A percentile compares a stretch with the other conserved stretches of the same genome.
Conservation (phyloP, 2,797 vertebrate species). For the Microctenopoma steveboyesi region DNA sequence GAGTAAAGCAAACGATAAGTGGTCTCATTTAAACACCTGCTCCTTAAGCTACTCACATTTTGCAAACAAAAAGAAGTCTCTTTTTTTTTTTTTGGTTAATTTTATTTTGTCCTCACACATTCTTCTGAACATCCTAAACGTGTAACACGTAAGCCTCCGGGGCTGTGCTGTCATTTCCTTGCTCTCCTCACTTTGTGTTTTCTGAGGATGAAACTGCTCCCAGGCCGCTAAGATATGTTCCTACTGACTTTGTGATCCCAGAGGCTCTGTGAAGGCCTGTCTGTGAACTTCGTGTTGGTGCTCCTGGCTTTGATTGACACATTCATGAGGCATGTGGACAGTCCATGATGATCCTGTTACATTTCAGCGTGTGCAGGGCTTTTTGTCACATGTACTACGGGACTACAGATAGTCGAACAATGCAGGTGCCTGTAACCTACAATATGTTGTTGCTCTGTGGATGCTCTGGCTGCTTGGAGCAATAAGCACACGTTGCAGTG, state of each 20-base stretch:
- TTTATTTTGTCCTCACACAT: too few relatives aligned
- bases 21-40: constrained; percentile 1
- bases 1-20: too few relatives aligned
- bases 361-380: neutral
- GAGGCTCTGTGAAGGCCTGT: neutral
- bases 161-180: neutral
- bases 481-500: neutral
- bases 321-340: constrained; percentile 25
- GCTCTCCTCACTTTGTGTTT: neutral
- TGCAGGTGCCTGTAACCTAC: constrained; percentile 2
- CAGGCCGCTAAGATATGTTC: constrained; percentile 3
- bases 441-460: constrained; percentile 3
- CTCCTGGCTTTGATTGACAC: constrained; percentile 32
- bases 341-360: constrained; percentile 21
- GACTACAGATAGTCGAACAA: constrained; percentile 14
- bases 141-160: neutral
- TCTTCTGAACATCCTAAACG: neutral
- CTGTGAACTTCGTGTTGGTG: neutral
- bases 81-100: too few relatives aligned
- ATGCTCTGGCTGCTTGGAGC: constrained; percentile 5
- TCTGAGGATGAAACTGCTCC: constrained; percentile 4
- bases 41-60: too few relatives aligned
- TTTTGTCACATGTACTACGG: constrained; percentile 21
- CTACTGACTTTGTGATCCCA: constrained; percentile 7
- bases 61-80: too few relatives aligned